A percentile compares a stretch with the other conserved stretches of the same genome.
Conservation (phyloP, 2,113 vertebrate species). For the Oryzias curvinotus region DNA sequence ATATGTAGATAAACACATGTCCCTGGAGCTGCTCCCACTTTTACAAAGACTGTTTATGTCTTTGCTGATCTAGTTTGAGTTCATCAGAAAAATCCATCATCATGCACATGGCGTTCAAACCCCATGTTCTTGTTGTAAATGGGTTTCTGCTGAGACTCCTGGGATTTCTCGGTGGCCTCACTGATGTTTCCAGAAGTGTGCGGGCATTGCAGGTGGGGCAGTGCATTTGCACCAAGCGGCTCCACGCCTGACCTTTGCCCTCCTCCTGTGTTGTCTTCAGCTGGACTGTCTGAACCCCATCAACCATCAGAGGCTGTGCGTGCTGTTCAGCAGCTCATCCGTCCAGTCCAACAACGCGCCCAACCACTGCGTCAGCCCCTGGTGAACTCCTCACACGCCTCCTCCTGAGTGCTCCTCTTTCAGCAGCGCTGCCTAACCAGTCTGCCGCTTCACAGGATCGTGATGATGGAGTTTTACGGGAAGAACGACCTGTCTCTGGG, state of each 20-base stretch:
- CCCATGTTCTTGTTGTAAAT: no score
- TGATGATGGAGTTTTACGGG: slow-evolving; percentile 98
- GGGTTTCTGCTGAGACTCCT: no score
- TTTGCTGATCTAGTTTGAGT: neutral
- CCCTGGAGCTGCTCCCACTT: no score
- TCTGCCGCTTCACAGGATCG: slow-evolving; percentile 82
- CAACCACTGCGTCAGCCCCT: slow-evolving; percentile 96
- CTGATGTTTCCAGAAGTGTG: no score
- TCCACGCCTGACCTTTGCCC: neutral
- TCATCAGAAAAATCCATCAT: neutral
- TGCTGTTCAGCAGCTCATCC: slow-evolving; percentile 97
- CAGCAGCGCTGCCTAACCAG: no score
- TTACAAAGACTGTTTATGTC: no score
- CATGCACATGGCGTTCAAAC: no score
- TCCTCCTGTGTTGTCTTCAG: slow-evolving; percentile 67
- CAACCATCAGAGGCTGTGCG: slow-evolving; percentile 95
- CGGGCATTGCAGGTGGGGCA: no score
- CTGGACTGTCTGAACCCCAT: slow-evolving; percentile 91
- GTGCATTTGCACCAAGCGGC: no score
- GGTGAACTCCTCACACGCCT: slow-evolving; percentile 73
- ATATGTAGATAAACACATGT: no score
- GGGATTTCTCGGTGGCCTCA: no score
- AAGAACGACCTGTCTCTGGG: slow-evolving; percentile 98
- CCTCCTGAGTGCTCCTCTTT: no score
- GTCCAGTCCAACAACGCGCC: slow-evolving; percentile 94